Evolutionary conservation across 2,113 vertebrate species (phyloP), one percentile per base, ranked within the genome.

Genomic region (Scatophagus argus): DNA sequence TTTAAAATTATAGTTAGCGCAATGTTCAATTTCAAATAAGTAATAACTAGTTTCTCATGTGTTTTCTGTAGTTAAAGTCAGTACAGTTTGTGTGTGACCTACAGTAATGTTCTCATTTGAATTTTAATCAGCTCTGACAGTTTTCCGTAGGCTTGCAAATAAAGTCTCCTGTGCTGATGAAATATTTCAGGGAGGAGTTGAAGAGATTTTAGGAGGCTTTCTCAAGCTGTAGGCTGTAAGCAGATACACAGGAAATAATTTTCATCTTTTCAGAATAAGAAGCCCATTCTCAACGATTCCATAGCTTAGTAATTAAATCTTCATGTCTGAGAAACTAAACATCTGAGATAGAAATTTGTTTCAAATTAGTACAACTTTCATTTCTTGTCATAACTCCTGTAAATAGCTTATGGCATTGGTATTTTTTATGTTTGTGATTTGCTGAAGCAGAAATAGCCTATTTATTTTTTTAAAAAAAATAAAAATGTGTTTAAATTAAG

Each of bases 51-150:
- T 3, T 6, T 47, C 14, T 17, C 8, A 4, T 43, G 5, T 68
- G 43, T 60, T 51, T 25, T 3, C 3, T 41, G 14, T 41, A 36
- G 25, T 32, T 74, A 17, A n/a, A 59, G 41, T 58, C 27, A n/a
- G 47, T 32, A 6, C 38, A 41, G 21, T 3, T 14, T 25, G 32
- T 51, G 31, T 67, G 49, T 54, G 36, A 31, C 32, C 47, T 14
- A 60, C 34, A 27, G 10, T 6, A 11, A 12, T 31, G n/a, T 56
- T 46, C 21, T 11, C 19, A 43, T 62, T 79, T 66, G 27, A 62
- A 52, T 71, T 41, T 51, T 41, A 63, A 75, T 61, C 36, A 72
- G 43, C 23, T 44, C 36, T 64, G n/a, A 11, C 49, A 16, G 54
- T 65, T 64, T 12, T 49, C 11, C 44, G 36, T 6, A 23, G 32